Base-by-base conservation (phyloP, 64 coral and sea anemone genomes). In the Pocillopora verrucosa region DNA sequence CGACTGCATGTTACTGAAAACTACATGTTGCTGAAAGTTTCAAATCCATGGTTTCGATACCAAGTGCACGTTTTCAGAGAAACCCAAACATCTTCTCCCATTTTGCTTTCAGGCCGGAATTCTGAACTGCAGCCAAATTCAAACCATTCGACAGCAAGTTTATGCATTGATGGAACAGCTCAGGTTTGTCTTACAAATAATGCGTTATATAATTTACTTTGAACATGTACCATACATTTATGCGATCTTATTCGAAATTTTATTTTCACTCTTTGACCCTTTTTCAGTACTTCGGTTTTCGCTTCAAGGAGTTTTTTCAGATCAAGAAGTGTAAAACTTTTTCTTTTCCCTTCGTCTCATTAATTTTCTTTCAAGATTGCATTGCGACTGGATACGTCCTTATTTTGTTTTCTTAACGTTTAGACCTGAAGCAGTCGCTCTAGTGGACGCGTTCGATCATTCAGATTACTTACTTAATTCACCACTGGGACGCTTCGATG, bases 391-490 rank as follows among this genome's bases (percentile, higher is more conserved):
- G 30, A 30, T 30, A 0, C 5, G 13, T 41, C 51, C 9, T 16
- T 1, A 41, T 61, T 37, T 63, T 19, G 62, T 67, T 36, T 56
- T 84, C 56, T 72, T 11, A n/a, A 14, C 34, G 81, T 78, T 14
- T 36, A 98, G 96, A 70, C 87, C 92, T 37, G 87, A 98, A 78
- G 96, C 89, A 22, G 96, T 98, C 11, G 30, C 86, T 57, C 82
- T 98, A 13, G 96, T 98, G 38, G 96, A 98, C 56, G 92, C 92
- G 2, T 98, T 98, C 92, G 89, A 94, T 75, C 61, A 76, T 45
- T 89, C 89, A 58, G 96, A 98, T 72, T 91, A 76, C 76, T 20
- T 92, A 20, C 90, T 98, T 24, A 98, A 92, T 77, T 98, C 96
- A 22, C 58, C 89, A 3, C 87, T 98, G 22, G 96, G 96, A 37